These are phyloP conservation scores for Microtus montanus DNA, from an alignment of 2,113 vertebrate species.

Conservation along the genomic window DNA sequence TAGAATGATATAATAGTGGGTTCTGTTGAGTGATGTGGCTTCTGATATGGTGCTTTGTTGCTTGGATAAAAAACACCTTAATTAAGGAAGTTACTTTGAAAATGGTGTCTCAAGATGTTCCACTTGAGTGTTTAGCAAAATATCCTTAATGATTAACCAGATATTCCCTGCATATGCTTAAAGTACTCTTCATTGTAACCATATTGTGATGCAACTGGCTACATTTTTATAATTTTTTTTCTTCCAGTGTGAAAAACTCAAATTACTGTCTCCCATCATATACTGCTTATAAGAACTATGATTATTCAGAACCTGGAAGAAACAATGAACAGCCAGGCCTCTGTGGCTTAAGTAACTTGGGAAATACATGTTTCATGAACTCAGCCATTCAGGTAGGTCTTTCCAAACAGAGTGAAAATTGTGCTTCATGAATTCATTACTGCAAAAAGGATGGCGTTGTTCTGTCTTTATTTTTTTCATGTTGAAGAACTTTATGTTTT, in stretches of 20 bases:
- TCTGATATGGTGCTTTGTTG: slow-evolving; percentile 5
- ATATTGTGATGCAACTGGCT: slow-evolving; percentile 58
- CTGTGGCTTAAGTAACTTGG: slow-evolving; percentile 98
- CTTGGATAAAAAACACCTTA: slow-evolving; percentile 17
- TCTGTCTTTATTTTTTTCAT: slow-evolving; percentile 16
- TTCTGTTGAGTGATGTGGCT: slow-evolving; percentile 70
- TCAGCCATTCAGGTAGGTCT: slow-evolving; percentile 97
- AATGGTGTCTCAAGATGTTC: slow-evolving; percentile 47
- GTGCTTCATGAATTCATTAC: slow-evolving; percentile 47
- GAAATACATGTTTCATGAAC: slow-evolving; percentile 99
- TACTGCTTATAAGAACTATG: slow-evolving; percentile 95
- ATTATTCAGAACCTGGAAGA: slow-evolving; percentile 95
- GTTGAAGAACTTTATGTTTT: slow-evolving; percentile 4
- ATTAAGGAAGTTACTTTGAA: slow-evolving; percentile 54
- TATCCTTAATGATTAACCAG: slow-evolving; percentile 41
- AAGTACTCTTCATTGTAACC: slow-evolving; percentile 50
- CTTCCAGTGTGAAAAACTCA: slow-evolving; percentile 97
- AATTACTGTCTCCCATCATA: slow-evolving; percentile 97
- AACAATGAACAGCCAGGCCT: slow-evolving; percentile 95
- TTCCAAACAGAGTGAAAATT: slow-evolving; percentile 64
- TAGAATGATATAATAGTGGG: slow-evolving; percentile 78
- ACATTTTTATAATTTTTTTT: slow-evolving; percentile 82
- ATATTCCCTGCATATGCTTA: slow-evolving; percentile 50
- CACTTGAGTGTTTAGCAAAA: slow-evolving; percentile 54
- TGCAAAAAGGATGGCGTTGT: slow-evolving; percentile 23